Base-by-base conservation (phyloP, 2,113 vertebrate genomes). In the Catharus bicknelli region DNA sequence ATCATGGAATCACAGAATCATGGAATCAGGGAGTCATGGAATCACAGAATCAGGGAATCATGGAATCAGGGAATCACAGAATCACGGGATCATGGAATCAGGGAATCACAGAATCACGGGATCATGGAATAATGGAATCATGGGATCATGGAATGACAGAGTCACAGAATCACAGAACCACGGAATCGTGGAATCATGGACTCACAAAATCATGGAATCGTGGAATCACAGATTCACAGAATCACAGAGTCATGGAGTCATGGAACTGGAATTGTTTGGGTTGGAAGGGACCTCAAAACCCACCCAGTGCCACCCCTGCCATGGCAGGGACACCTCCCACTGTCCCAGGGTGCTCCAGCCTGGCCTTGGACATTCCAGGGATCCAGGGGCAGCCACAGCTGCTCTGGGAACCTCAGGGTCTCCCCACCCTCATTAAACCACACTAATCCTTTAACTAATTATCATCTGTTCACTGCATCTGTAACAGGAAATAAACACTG, bases 341-440 rank as follows among this genome's bases (percentile, higher is more conserved):
- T 10, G 0, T 43, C 36, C 45, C 83, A 59, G 72, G 16, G 0
- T 67, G 72, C 7, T 67, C 72, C 43, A 85, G 0, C 53, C 62
- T 32, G 45, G 32, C 45, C 72, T 51, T 21, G 72, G 72, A 0
- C 32, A 38, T 43, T 0, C 38, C 73, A 61, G n/a, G 27, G 73
- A 68, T 77, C 59, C 82, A 74, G 38, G 21, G 36, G 25, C 36
- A 76, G 72, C 59, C 81, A 19, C 59, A 48, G 70, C 51, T 66
- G 0, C n/a, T n/a, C 27, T 57, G 81, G 19, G 50, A 5, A 40
- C 9, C 81, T 34, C 67, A n/a, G n/a, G n/a, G n/a, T n/a, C 62
- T 69, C 0, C 2, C 2, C 30, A 43, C 14, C 58, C 42, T 64
- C 59, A 23, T 13, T 50, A 57, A 86, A 25, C 34, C 67, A 23